Conservation (phyloP, 2,888 invertebrate genomes). For the Meandrusa payeni region DNA sequence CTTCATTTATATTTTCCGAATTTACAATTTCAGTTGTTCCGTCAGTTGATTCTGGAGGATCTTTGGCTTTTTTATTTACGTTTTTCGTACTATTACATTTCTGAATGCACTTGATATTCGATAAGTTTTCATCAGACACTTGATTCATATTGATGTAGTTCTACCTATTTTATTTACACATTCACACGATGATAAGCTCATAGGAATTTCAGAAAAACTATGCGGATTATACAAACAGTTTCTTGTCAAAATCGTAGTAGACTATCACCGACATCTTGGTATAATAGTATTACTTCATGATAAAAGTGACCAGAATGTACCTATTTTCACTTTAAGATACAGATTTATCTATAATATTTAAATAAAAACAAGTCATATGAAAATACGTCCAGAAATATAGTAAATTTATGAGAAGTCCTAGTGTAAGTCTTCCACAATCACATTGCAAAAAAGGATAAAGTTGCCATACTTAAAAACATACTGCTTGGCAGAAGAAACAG, state of each 20-base stretch:
- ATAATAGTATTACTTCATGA: constrained; percentile 50
- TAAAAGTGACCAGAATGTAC: constrained; percentile 43
- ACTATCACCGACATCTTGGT: constrained; percentile 78
- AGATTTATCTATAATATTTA: constrained; percentile 39
- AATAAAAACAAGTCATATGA: constrained; percentile 46
- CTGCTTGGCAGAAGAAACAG: background rate
- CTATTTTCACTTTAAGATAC: constrained; percentile 37
- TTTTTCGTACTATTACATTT: constrained; percentile 63
- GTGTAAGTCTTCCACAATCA: constrained; percentile 60
- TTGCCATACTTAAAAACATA: constrained; percentile 33
- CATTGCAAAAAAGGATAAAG: constrained; percentile 60
- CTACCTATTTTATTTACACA: constrained; percentile 72
- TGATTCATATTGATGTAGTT: constrained; percentile 66
- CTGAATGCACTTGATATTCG: constrained; percentile 67
- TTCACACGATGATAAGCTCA: constrained; percentile 61
- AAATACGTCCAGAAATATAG: constrained; percentile 53
- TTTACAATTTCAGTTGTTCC: constrained; percentile 59
- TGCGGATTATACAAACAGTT: constrained; percentile 60
- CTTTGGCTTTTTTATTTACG: constrained; percentile 76
- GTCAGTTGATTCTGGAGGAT: constrained; percentile 60
- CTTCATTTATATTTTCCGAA: constrained; percentile 61
- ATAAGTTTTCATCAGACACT: constrained; percentile 61
- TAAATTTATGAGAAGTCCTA: constrained; percentile 50
- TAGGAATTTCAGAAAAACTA: constrained; percentile 52
- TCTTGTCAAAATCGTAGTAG: constrained; percentile 72